Conservation (phyloP, 2,113 vertebrate species). For the Strigops habroptila region DNA sequence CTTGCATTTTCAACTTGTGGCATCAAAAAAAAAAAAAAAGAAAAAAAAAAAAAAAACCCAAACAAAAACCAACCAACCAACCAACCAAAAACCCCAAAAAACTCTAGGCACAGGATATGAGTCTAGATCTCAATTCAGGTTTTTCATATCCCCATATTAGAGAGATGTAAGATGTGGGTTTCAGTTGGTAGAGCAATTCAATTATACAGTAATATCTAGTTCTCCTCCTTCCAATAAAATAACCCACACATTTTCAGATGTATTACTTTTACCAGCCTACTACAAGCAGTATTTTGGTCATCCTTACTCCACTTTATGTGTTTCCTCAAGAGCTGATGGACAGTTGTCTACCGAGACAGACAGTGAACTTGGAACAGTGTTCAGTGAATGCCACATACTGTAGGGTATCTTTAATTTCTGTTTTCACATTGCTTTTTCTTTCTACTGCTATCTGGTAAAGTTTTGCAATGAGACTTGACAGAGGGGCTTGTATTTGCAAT, state of each 20-base stretch:
- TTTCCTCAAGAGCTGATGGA: neutral
- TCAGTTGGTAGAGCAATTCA: neutral
- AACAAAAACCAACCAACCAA: too few relatives aligned
- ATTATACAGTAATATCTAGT: neutral
- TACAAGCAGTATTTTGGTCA: neutral
- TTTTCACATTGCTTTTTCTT: neutral
- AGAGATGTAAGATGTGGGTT: neutral
- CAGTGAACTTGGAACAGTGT: neutral
- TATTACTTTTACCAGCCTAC: neutral
- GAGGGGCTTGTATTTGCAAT: neutral
- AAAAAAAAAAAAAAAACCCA: neutral
- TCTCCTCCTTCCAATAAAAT: neutral
- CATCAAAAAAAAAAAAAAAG: neutral
- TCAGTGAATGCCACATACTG: neutral
- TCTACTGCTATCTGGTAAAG: neutral
- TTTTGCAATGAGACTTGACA: neutral
- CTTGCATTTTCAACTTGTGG: neutral
- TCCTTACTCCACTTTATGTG: neutral
- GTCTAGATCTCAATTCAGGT: neutral
- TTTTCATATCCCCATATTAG: neutral
- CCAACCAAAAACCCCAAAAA: too few relatives aligned
- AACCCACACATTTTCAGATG: neutral
- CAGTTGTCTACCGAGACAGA: neutral
- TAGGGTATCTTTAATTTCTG: neutral
- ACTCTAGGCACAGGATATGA: neutral